These are phyloP conservation scores for Antheraea mylitta DNA, from an alignment of 1,140 invertebrate genomes.

Conservation along the genomic window DNA sequence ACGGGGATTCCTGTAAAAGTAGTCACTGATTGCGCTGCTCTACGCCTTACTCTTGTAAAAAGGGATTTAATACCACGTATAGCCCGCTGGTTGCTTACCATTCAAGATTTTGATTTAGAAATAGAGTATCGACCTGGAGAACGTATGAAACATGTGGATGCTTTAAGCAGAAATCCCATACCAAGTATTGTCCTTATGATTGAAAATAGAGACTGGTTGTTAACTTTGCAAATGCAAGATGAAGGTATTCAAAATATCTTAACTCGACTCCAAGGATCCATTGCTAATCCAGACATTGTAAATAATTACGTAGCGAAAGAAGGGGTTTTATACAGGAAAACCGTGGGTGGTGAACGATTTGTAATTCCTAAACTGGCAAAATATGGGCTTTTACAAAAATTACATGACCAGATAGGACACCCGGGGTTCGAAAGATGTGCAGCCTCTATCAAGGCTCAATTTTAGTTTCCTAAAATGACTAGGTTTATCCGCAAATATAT, in stretches of 20 bases:
- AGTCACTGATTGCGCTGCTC: too few relatives aligned
- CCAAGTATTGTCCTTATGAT: background rate
- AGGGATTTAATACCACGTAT: too few relatives aligned
- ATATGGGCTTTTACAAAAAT: background rate
- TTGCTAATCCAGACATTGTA: conserved; percentile 7
- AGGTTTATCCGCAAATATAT: conserved; percentile 38
- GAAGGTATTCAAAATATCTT: background rate
- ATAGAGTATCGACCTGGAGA: too few relatives aligned
- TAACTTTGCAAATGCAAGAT: conserved; percentile 18
- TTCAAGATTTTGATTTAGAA: too few relatives aligned
- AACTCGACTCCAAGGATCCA: background rate
- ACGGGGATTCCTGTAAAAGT: too few relatives aligned
- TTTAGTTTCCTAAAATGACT: conserved; percentile 34
- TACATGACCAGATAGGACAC: conserved; percentile 28
- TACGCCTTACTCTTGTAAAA: too few relatives aligned
- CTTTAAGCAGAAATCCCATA: too few relatives aligned
- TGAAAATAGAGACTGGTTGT: conserved; percentile 15
- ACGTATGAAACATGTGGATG: too few relatives aligned
- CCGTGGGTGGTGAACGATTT: conserved; percentile 21
- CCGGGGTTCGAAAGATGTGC: conserved; percentile 29
- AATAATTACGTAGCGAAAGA: conserved; percentile 16
- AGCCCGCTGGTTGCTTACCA: too few relatives aligned
- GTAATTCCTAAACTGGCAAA: conserved; percentile 28
- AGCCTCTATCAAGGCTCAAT: conserved; percentile 26
- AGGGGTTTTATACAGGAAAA: conserved; percentile 22